phyloP scores from a whole-genome alignment of 2,888 invertebrate genomes.

The Tetropium fuscum region DNA sequence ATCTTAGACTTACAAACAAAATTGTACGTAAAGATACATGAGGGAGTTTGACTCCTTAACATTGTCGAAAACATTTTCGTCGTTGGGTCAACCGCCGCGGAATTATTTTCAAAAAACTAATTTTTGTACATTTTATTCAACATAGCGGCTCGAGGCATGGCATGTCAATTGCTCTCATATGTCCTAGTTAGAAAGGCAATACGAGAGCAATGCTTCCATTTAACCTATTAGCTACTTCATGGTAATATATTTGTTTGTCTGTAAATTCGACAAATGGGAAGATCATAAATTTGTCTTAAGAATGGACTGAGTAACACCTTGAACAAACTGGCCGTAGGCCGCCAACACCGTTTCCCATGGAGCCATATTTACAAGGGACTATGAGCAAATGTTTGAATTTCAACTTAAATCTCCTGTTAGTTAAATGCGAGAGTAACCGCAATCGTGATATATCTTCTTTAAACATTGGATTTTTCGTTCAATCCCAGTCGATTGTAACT shows the following conservation, averaged over 20 bases:
- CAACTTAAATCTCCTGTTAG: conserved; percentile 32
- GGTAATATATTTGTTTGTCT: conserved; percentile 32
- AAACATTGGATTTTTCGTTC: no score
- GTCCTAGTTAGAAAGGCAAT: conserved; percentile 21
- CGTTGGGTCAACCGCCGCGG: no score
- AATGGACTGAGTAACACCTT: conserved; percentile 32
- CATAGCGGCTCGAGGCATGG: no score
- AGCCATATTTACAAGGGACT: conserved; percentile 39
- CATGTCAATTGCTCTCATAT: no score
- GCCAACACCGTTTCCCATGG: conserved; percentile 43
- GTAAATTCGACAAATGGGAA: conserved; percentile 39
- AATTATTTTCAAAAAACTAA: no score
- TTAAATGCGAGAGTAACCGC: conserved; percentile 38
- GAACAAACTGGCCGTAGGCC: conserved; percentile 43
- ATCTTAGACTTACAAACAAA: no score
- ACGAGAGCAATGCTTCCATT: conserved; percentile 24
- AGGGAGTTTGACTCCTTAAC: no score
- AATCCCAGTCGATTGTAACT: no score
- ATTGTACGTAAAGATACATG: no score
- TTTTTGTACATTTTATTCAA: no score
- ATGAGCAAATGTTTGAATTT: conserved; percentile 42
- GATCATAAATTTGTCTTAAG: conserved; percentile 29
- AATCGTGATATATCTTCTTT: conserved; percentile 4
- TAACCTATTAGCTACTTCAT: conserved; percentile 26
- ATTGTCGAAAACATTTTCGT: no score